Conservation (phyloP, 2,113 vertebrate species). For the Eidolon helvum region DNA sequence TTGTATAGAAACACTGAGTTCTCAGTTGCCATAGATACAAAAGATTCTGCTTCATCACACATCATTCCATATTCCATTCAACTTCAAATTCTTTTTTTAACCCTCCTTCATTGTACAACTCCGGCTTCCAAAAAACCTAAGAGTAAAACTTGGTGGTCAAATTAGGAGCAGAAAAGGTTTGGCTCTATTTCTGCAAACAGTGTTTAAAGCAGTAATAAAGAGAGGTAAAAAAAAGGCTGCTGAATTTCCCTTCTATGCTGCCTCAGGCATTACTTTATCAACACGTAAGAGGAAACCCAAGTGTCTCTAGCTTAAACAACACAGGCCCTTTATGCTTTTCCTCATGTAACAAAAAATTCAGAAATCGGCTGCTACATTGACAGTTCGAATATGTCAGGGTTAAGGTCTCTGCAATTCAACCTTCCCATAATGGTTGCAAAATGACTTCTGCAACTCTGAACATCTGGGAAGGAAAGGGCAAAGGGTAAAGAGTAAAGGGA, state of each 20-base stretch:
- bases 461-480: neutral
- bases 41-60: slow-evolving; percentile 58
- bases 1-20: slow-evolving; percentile 18
- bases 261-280: neutral
- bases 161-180: neutral
- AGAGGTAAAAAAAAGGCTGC: neutral
- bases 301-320: neutral
- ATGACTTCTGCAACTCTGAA: neutral
- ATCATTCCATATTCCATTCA: slow-evolving; percentile 64
- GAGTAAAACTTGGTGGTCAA: slow-evolving; percentile 29
- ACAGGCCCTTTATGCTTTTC: neutral
- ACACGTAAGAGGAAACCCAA: neutral
- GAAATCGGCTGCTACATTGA: neutral
- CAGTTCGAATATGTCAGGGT: slow-evolving; percentile 1
- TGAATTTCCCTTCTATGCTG: neutral
- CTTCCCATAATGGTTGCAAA: neutral
- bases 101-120: slow-evolving; percentile 15
- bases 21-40: slow-evolving; percentile 78
- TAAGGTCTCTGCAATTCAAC: neutral
- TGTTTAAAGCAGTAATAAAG: neutral
- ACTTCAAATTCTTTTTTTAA: neutral
- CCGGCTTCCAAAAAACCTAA: neutral
- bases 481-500: neutral
- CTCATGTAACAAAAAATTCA: neutral
- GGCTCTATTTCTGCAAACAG: neutral